phyloP scores from a whole-genome alignment of 2,888 invertebrate species.

The Dolomedes plantarius region DNA sequence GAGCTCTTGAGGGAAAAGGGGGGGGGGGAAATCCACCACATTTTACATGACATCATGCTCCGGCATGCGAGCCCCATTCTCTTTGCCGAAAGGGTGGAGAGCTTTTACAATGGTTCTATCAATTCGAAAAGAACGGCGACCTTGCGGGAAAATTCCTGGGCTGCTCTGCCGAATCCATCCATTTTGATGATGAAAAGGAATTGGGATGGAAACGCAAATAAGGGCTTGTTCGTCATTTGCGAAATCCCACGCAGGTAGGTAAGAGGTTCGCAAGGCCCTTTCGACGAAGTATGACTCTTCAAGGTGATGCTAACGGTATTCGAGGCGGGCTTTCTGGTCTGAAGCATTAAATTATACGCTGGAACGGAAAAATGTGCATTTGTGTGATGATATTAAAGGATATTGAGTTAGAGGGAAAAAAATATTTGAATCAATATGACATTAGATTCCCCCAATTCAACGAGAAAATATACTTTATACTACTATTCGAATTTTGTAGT shows the following conservation, averaged over 20 bases:
- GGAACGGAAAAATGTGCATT: too few relatives aligned
- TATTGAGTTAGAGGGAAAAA: too few relatives aligned
- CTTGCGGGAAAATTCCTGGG: background rate
- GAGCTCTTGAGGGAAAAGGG: background rate
- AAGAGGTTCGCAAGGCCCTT: background rate
- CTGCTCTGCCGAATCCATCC: background rate
- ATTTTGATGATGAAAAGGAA: conserved; percentile 5
- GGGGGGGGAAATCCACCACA: background rate
- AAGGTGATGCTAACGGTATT: background rate
- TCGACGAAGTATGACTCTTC: background rate
- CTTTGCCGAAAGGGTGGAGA: background rate
- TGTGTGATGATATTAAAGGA: too few relatives aligned
- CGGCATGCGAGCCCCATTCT: background rate
- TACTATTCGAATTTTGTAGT: too few relatives aligned
- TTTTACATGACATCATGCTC: background rate
- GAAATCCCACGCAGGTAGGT: background rate
- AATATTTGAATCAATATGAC: too few relatives aligned
- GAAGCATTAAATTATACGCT: too few relatives aligned
- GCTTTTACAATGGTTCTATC: background rate
- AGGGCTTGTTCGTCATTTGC: conserved; percentile 8
- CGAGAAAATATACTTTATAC: too few relatives aligned
- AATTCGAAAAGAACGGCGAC: background rate
- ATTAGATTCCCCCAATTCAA: too few relatives aligned
- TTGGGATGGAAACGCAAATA: conserved; percentile 9
- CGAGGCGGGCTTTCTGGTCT: too few relatives aligned